A percentile compares a stretch with the other conserved stretches of the same genome.
These are phyloP conservation scores for Lagocephalus sceleratus DNA, from an alignment of 2,797 vertebrate genomes.

Conservation along the genomic window DNA sequence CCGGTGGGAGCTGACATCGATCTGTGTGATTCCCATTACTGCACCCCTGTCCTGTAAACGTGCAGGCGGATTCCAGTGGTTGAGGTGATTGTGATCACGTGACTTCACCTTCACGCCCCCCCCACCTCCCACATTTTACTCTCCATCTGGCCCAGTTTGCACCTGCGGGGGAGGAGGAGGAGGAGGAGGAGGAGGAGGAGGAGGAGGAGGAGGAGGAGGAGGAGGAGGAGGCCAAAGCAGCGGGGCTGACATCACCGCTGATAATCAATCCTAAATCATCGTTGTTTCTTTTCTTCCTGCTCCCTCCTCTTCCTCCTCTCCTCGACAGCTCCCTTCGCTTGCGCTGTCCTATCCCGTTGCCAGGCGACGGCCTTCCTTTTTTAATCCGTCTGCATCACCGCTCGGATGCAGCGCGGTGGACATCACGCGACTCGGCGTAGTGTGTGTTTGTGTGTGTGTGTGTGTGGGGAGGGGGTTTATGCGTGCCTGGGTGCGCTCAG, in stretches of 20 bases:
- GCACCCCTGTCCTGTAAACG: no score
- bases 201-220: conserved; percentile 34
- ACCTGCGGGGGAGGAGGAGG: conserved; percentile 15
- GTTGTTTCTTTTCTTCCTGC: conserved; percentile 27
- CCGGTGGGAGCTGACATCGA: no score
- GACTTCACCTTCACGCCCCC: neutral
- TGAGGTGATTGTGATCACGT: conserved; percentile 17
- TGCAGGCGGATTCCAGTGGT: conserved; percentile 16
- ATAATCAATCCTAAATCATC: conserved; percentile 28
- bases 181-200: conserved; percentile 32
- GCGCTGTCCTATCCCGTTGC: conserved; percentile 43
- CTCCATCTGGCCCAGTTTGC: conserved; percentile 31
- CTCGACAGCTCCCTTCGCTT: conserved; percentile 2
- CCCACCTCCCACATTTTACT: conserved; percentile 35
- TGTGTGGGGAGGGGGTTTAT: no score
- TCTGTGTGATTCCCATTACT: no score
- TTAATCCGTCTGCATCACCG: conserved; percentile 28
- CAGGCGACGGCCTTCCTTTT: conserved; percentile 48
- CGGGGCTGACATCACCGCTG: conserved; percentile 20
- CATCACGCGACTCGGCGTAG: conserved; percentile 25
- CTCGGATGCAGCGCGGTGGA: conserved; percentile 19
- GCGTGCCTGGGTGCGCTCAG: no score
- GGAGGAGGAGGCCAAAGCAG: conserved; percentile 18
- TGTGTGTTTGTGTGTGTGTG: conserved; percentile 32
- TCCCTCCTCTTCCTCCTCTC: conserved; percentile 15